Percentiles rank a stretch among this genome's conserved stretches.
phyloP scores from a whole-genome alignment of 2,888 invertebrate genomes.

The Odontocolon sp. region DNA sequence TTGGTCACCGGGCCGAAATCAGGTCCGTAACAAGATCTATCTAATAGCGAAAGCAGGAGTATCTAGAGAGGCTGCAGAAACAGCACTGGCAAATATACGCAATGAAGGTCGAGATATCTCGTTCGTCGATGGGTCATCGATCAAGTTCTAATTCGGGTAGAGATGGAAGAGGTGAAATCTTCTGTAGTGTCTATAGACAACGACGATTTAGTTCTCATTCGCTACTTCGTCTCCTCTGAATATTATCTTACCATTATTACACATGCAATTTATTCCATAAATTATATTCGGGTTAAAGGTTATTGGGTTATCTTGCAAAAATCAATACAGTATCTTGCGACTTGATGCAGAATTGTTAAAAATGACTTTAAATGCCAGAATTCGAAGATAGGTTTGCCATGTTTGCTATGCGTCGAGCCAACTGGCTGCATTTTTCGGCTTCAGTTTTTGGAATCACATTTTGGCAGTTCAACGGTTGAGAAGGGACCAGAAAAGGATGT shows the following conservation, averaged over 20 bases:
- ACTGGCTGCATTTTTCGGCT: neutral
- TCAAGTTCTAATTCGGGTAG: slow-evolving; percentile 57
- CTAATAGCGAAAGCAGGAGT: slow-evolving; percentile 30
- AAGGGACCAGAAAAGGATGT: slow-evolving; percentile 1
- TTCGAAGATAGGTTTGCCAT: neutral
- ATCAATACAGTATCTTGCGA: too few species aligned
- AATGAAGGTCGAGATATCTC: slow-evolving; percentile 8
- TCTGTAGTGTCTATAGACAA: slow-evolving; percentile 22
- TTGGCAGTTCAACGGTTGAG: neutral
- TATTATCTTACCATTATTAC: too few species aligned
- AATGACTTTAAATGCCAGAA: neutral
- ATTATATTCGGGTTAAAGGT: slow-evolving; percentile 4
- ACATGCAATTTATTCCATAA: neutral
- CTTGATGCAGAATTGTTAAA: too few species aligned
- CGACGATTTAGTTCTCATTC: slow-evolving; percentile 21
- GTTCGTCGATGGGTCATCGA: slow-evolving; percentile 49
- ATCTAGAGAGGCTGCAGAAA: slow-evolving; percentile 18
- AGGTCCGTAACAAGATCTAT: slow-evolving; percentile 55
- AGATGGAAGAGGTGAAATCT: slow-evolving; percentile 40
- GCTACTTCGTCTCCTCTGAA: neutral
- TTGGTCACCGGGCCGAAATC: slow-evolving; percentile 62
- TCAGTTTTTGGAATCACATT: slow-evolving; percentile 1
- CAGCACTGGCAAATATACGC: neutral
- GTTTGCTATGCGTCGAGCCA: neutral
- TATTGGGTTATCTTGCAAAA: neutral